Base-by-base conservation (phyloP, 1,140 invertebrate species). In the Bombus difficillimus region DNA sequence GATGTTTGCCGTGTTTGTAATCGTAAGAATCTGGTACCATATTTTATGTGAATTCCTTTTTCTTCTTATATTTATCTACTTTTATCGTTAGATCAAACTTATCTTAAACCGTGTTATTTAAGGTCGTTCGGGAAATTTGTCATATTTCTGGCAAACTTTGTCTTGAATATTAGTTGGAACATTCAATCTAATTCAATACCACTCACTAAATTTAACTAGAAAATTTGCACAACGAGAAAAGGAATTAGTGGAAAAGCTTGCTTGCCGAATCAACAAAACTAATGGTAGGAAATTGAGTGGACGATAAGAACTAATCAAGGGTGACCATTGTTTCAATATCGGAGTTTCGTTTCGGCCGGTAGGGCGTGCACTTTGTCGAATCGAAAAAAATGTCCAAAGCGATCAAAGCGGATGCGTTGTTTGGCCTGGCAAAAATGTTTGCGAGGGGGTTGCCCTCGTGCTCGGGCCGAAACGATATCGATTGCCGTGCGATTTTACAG, bases 401-500 rank as follows among this genome's bases (percentile, higher is more conserved):
- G 47, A 82, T 74, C 71, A 43, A 39, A 32, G 37, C 15, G 37
- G 57, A 28, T n/a, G n/a, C 32, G 80, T 41, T 39, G 32, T 75
- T 76, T 77, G 18, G 25, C 18, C 18, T 13, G 43, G 15, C 13
- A 69, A 34, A 83, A 75, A 59, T 18, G 32, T 37, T 47, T 18
- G 37, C 13, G 28, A 62, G 12, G 28, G 28, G 34, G 25, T 9
- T 25, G 1, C 18, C 18, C 47, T 22, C 6, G 22, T 1, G 8
- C 57, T 9, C 3, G 1, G 25, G 5, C n/a, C 32, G 32, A 41
- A 32, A 25, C 47, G 57, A 81, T 53, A 81, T 85, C 78, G 76
- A 80, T 81, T 66, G 34, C 18, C 28, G 9, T 39, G 25, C 10
- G 28, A 80, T 73, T 85, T 73, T 81, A n/a, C 34, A 66, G 39